A percentile compares a stretch with the other conserved stretches of the same genome.
Evolutionary conservation across 2,113 vertebrate species (phyloP).

Genomic region (Glaucomys volans): DNA sequence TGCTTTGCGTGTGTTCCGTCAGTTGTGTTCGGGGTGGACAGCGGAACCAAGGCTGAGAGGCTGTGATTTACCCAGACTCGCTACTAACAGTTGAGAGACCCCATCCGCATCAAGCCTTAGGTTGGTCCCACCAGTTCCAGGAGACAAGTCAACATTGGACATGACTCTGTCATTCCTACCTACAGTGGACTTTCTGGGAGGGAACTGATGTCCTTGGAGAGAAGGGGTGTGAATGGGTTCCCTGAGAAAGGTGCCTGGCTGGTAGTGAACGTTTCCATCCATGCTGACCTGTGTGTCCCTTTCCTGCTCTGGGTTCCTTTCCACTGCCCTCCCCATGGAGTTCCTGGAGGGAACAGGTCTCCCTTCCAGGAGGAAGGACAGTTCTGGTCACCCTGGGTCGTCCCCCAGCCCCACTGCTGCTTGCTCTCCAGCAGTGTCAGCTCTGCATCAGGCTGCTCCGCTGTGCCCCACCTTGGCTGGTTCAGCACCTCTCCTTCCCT

Average conservation of each 20-base stretch:
- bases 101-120: background rate
- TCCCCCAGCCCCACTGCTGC: background rate
- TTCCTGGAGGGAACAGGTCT: background rate
- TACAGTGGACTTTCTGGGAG: background rate
- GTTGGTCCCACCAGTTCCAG: accelerated
- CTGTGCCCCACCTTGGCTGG: background rate
- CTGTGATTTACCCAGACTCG: background rate
- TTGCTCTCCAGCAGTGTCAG: background rate
- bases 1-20: background rate
- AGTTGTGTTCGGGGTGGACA: background rate
- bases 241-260: background rate
- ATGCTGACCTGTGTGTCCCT: background rate
- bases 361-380: slow-evolving; percentile 19
- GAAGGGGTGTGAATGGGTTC: background rate
- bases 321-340: background rate
- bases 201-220: no score
- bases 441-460: background rate
- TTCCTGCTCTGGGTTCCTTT: background rate
- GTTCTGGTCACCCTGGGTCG: background rate
- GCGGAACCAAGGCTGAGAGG: background rate
- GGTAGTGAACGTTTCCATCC: background rate
- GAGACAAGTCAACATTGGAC: background rate
- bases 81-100: background rate
- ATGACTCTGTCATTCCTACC: accelerated
- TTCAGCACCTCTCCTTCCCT: background rate